These are phyloP conservation scores for Sebastes steindachneri DNA, from an alignment of 2,797 vertebrate species.

Conservation along the genomic window DNA sequence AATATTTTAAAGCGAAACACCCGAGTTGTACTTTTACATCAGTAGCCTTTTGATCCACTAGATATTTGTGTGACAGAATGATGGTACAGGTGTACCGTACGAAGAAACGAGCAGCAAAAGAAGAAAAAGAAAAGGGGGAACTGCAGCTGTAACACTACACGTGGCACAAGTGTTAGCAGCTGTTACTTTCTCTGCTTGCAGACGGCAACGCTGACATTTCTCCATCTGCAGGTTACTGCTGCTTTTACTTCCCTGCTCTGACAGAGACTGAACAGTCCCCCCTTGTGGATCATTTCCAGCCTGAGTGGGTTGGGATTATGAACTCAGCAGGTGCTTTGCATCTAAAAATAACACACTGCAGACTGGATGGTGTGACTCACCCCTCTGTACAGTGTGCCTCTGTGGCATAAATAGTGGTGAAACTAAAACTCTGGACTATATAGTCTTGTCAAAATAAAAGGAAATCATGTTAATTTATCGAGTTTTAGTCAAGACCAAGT, in stretches of 20 bases:
- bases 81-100: background rate
- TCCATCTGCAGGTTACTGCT: background rate
- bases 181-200: background rate
- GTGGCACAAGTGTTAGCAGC: background rate
- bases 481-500: too few relatives aligned
- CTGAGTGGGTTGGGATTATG: background rate
- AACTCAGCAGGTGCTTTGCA: background rate
- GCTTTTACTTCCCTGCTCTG: background rate
- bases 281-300: background rate
- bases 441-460: too few relatives aligned
- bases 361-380: background rate
- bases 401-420: background rate
- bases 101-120: background rate
- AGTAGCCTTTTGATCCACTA: background rate
- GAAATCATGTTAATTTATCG: too few relatives aligned
- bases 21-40: background rate
- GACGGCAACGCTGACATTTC: background rate
- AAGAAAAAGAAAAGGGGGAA: background rate
- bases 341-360: conserved; percentile 3
- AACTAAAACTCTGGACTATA: too few relatives aligned
- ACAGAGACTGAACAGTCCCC: background rate
- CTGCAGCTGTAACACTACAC: background rate
- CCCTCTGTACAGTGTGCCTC: background rate
- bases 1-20: background rate
- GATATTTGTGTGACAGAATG: background rate